Conservation (phyloP, 2,888 invertebrate genomes). For the Apantesis nais region DNA sequence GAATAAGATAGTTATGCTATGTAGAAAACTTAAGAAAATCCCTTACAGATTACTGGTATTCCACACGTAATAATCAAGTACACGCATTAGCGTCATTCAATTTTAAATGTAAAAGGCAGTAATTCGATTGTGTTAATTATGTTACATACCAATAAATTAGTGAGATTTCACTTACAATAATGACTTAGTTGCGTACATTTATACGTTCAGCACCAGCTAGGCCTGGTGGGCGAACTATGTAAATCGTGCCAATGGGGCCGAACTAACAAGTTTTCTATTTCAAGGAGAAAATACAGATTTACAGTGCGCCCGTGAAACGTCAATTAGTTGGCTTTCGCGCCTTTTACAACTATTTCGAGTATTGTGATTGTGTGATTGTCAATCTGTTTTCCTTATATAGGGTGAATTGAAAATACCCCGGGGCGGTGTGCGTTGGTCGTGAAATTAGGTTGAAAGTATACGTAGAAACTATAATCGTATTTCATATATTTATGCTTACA, state of each 20-base stretch:
- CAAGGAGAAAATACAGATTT: slow-evolving; percentile 65
- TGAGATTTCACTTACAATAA: slow-evolving; percentile 51
- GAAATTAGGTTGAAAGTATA: slow-evolving; percentile 14
- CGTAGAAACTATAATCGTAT: not conserved
- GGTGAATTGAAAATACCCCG: slow-evolving; percentile 41
- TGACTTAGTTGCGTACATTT: slow-evolving; percentile 47
- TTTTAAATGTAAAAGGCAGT: not conserved
- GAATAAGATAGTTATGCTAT: not conserved
- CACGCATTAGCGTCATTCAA: no score
- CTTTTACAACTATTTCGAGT: slow-evolving; percentile 53
- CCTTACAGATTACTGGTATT: not conserved
- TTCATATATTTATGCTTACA: slow-evolving; percentile 8
- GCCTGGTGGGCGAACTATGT: slow-evolving; percentile 50
- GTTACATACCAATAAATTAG: slow-evolving; percentile 35
- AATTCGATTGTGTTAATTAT: slow-evolving; percentile 16
- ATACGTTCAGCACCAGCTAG: slow-evolving; percentile 27
- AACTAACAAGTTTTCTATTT: slow-evolving; percentile 59
- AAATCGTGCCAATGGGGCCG: slow-evolving; percentile 53
- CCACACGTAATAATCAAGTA: not conserved
- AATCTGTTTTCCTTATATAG: slow-evolving; percentile 53
- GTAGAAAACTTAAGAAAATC: not conserved
- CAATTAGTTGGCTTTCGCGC: slow-evolving; percentile 61
- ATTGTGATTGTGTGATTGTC: slow-evolving; percentile 52
- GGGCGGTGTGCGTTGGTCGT: slow-evolving; percentile 33
- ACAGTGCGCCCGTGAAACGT: slow-evolving; percentile 58